These are phyloP conservation scores for Plutella xylostella DNA, from an alignment of 2,888 invertebrate genomes.

Conservation along the genomic window DNA sequence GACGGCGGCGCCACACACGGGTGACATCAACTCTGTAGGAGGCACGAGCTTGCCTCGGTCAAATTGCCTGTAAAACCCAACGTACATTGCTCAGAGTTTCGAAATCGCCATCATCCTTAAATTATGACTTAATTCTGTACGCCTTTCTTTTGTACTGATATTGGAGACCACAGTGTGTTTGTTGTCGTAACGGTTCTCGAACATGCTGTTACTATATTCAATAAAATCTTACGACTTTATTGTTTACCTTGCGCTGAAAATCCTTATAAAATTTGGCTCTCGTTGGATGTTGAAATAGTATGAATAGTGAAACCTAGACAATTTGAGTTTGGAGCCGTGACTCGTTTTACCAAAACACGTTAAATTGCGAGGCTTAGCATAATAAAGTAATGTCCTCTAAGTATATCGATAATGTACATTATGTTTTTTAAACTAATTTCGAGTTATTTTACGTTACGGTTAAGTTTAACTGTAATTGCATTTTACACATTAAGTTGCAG, in stretches of 20 bases:
- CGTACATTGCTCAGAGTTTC: conserved; percentile 44
- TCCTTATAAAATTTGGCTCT: neutral
- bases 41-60: conserved; percentile 34
- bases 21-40: conserved; percentile 56
- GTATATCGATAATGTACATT: conserved; percentile 30
- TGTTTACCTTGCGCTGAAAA: neutral
- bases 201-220: conserved; percentile 20
- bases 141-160: conserved; percentile 41
- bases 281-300: neutral
- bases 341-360: conserved; percentile 62
- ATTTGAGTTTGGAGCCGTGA: conserved; percentile 37
- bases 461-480: conserved; percentile 61
- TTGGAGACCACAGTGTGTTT: conserved; percentile 29
- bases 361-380: conserved; percentile 57
- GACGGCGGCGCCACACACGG: neutral
- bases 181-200: conserved; percentile 42
- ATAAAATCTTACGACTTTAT: neutral
- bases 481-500: conserved; percentile 68
- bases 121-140: conserved; percentile 62
- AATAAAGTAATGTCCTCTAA: conserved; percentile 24
- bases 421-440: conserved; percentile 44
- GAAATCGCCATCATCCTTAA: conserved; percentile 52
- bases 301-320: neutral
- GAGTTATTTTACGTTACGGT: conserved; percentile 49
- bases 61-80: conserved; percentile 35